Evolutionary conservation across 2,888 invertebrate species (phyloP), one percentile per base, ranked within the genome.

Genomic region (Neocrepidodera transversa): DNA sequence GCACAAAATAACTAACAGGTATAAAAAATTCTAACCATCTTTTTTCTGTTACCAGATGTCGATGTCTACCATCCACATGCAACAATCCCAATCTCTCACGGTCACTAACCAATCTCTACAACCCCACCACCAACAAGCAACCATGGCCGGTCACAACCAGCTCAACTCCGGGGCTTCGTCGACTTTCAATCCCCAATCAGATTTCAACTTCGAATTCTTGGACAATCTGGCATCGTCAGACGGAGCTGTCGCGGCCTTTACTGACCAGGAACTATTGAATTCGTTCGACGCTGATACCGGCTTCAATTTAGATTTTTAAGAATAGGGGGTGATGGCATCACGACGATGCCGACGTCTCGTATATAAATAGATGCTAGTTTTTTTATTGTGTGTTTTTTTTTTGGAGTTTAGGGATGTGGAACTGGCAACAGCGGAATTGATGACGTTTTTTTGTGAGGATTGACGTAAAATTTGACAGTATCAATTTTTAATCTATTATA

Each of bases 171-270:
- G 58, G 70, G 78, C 83, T 71, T 80, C 82, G n/a, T n/a, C n/a
- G 72, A 83, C 81, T 74, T 77, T 82, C 51, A 82, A 82, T 63
- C 81, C 82, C 55, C 78, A 84, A 63, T 76, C 81, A 4, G 91
- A 93, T 80, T 90, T 93, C 79, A 89, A 87, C 79, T 85, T 93
- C 71, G 93, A 93, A 83, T 92, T 93, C 82, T 84, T 93, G 63
- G 93, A 93, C 78, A 90, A 89, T 81, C 85, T 93, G 78, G 88
- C 89, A 55, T 83, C 89, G 68, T 85, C 86, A 49, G 92, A 93
- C 79, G 85, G 90, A 60, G 85, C 85, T 74, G 87, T 86, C 74
- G 85, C 85, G 74, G 87, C 86, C 74, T 88, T 91, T 79, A 88
- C 90, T 71, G 91, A 92, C 59, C 91, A 92, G 77, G 93, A 93